These are phyloP conservation scores for Python bivittatus DNA, from an alignment of 2,113 vertebrate species.

Conservation along the genomic window DNA sequence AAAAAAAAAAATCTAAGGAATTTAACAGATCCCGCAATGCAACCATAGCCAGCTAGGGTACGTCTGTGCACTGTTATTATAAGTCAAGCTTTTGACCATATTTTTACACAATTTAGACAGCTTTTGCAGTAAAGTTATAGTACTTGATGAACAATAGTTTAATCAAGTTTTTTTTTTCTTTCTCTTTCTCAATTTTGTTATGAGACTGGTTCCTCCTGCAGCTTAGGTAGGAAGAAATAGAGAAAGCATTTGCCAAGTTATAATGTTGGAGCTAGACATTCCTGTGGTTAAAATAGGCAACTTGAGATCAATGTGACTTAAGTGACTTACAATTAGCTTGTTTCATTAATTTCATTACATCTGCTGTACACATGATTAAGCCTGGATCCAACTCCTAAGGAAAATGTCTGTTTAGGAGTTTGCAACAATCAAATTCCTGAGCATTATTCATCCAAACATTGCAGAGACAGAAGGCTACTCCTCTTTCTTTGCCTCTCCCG, in stretches of 20 bases:
- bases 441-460: not conserved
- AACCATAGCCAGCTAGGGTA: constrained; percentile 20
- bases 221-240: not conserved
- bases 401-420: not conserved
- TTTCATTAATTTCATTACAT: not conserved
- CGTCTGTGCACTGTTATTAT: constrained; percentile 31
- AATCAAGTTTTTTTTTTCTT: not conserved
- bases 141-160: not conserved
- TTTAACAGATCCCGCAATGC: constrained; percentile 15
- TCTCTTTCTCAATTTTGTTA: not conserved
- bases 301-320: not conserved
- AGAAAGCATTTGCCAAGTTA: not conserved
- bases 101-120: constrained; percentile 41
- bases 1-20: constrained; percentile 14
- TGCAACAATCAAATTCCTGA: not conserved
- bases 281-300: not conserved
- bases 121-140: constrained; percentile 21
- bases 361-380: not conserved
- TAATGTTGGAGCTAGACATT: not conserved
- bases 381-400: not conserved
- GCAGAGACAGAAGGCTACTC: not conserved
- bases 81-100: constrained; percentile 12
- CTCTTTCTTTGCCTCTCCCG: not conserved
- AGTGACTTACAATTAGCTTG: no score
- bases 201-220: not conserved